These are phyloP conservation scores for Scaptomyza cyrtandrae DNA, from an alignment of 2,888 invertebrate species.

Conservation along the genomic window DNA sequence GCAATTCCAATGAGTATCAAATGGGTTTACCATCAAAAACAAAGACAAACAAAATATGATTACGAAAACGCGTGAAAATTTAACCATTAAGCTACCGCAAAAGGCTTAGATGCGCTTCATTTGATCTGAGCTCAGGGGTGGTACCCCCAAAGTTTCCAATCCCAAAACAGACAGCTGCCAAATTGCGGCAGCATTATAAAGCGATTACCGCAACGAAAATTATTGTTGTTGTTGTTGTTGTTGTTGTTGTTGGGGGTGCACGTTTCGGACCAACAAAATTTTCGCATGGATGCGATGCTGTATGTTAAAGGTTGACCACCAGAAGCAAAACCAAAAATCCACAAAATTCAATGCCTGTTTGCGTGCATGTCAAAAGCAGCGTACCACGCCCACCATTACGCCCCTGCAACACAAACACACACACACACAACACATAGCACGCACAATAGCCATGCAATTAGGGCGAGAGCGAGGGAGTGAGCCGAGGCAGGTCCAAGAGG, in stretches of 20 bases:
- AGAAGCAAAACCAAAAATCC: conserved; percentile 3
- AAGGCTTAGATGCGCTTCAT: conserved; percentile 62
- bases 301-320: background rate
- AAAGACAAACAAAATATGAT: conserved; percentile 24
- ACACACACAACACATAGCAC: conserved; percentile 42
- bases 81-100: conserved; percentile 38
- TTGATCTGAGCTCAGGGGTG: conserved; percentile 31
- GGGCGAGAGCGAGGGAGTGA: conserved; percentile 16
- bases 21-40: conserved; percentile 45
- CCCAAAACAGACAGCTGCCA: conserved; percentile 50
- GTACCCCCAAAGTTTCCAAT: conserved; percentile 1
- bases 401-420: conserved; percentile 14
- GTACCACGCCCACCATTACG: conserved; percentile 40
- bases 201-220: conserved; percentile 50
- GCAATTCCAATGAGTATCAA: conserved; percentile 62
- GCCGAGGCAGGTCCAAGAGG: conserved; percentile 12
- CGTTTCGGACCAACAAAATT: conserved; percentile 21
- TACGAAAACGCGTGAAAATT: conserved; percentile 55
- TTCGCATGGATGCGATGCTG: conserved; percentile 45
- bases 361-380: conserved; percentile 36
- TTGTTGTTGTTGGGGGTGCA: conserved; percentile 27
- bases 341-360: conserved; percentile 52
- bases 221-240: conserved; percentile 49
- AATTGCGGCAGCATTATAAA: conserved; percentile 64
- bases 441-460: conserved; percentile 64